Conservation (phyloP, 2,113 vertebrate species). For the Psettodes erumei region DNA sequence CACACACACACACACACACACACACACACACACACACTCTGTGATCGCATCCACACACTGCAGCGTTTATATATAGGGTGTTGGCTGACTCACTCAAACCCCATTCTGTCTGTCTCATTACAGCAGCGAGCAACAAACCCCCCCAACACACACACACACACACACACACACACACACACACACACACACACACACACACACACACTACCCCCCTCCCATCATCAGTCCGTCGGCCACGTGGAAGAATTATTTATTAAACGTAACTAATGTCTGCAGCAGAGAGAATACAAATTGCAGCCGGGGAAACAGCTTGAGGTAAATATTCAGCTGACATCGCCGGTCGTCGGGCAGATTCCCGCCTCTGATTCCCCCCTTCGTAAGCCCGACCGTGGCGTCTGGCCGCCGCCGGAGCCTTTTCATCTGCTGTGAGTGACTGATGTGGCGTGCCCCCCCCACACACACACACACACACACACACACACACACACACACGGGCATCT, state of each 20-base stretch:
- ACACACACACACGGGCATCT: no score
- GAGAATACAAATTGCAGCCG: constrained; percentile 39
- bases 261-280: constrained; percentile 36
- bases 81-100: constrained; percentile 20
- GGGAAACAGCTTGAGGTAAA: constrained; percentile 37
- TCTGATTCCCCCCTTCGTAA: constrained; percentile 49
- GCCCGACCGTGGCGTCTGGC: constrained; percentile 34
- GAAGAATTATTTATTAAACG: constrained; percentile 59
- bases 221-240: constrained; percentile 23
- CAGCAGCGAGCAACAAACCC: constrained; percentile 36
- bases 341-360: constrained; percentile 34
- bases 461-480: no score
- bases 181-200: not conserved
- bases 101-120: constrained; percentile 1
- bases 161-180: not conserved
- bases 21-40: not conserved
- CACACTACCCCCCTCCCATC: not conserved
- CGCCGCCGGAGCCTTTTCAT: constrained; percentile 68
- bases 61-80: constrained; percentile 8
- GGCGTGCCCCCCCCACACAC: constrained; percentile 49
- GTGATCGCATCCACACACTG: constrained; percentile 1
- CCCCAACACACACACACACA: not conserved
- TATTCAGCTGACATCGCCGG: constrained; percentile 36
- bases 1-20: not conserved
- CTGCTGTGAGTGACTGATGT: constrained; percentile 62